These are phyloP conservation scores for Gallinago stenura DNA, from an alignment of 2,797 vertebrate species.

Conservation along the genomic window DNA sequence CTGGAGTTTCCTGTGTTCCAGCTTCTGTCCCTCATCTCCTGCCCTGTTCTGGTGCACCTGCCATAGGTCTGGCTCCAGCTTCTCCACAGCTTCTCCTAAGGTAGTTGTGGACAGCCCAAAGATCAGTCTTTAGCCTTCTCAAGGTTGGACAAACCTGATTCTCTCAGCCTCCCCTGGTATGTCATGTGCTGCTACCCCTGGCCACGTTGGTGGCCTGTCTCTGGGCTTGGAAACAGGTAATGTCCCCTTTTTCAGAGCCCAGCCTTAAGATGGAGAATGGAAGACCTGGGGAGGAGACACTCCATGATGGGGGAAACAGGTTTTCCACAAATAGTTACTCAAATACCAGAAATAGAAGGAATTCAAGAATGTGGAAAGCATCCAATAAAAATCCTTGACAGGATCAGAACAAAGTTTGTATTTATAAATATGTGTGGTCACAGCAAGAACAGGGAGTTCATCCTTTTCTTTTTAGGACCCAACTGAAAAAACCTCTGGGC, in stretches of 20 bases:
- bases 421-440: neutral
- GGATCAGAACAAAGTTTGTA: neutral
- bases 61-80: neutral
- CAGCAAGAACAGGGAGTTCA: neutral
- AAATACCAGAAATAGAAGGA: neutral
- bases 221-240: neutral
- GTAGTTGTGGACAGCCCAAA: fast-evolving
- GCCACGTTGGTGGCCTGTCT: neutral
- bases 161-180: neutral
- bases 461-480: neutral
- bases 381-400: neutral
- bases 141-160: neutral
- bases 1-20: neutral
- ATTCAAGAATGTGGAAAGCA: neutral
- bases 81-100: fast-evolving
- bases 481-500: neutral
- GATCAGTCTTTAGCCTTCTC: neutral
- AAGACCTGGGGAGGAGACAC: neutral
- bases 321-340: neutral
- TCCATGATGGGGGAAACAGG: neutral
- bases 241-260: neutral
- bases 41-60: neutral
- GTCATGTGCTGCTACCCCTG: neutral
- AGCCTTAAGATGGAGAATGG: neutral
- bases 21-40: neutral